Conservation (phyloP, 2,888 invertebrate species). For the Tenthredo notha region DNA sequence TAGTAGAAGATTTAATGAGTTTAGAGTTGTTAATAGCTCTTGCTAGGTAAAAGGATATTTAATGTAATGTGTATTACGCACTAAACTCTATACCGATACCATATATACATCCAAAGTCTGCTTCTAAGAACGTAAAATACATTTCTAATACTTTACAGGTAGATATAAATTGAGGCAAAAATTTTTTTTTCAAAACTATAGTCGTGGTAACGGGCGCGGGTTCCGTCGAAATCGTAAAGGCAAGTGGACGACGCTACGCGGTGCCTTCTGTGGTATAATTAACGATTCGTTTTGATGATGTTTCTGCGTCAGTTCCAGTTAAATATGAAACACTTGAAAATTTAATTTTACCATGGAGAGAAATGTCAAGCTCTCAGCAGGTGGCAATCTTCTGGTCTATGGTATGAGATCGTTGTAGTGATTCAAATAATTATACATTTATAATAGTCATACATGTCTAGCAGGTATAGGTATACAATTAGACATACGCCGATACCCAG, state of each 20-base stretch:
- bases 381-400: constrained; percentile 18
- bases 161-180: constrained; percentile 34
- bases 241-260: not conserved
- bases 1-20: constrained; percentile 30
- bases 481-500: not conserved
- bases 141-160: not conserved
- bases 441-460: not conserved
- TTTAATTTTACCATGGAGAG: constrained; percentile 23
- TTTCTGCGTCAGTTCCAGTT: constrained; percentile 44
- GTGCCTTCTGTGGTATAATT: constrained; percentile 15
- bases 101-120: not conserved
- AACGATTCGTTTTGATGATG: constrained; percentile 43
- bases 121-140: constrained; percentile 6
- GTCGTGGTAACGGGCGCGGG: not conserved
- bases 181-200: not conserved
- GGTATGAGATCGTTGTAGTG: not conserved
- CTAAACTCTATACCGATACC: not conserved
- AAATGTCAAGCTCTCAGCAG: constrained; percentile 35
- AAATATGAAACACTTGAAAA: constrained; percentile 33
- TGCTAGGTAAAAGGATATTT: not conserved
- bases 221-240: constrained; percentile 33
- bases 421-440: constrained; percentile 11
- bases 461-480: no score
- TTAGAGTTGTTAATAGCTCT: constrained; percentile 25
- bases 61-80: not conserved